These are phyloP conservation scores for Oriolus oriolus DNA, from an alignment of 2,113 vertebrate species.

Conservation along the genomic window DNA sequence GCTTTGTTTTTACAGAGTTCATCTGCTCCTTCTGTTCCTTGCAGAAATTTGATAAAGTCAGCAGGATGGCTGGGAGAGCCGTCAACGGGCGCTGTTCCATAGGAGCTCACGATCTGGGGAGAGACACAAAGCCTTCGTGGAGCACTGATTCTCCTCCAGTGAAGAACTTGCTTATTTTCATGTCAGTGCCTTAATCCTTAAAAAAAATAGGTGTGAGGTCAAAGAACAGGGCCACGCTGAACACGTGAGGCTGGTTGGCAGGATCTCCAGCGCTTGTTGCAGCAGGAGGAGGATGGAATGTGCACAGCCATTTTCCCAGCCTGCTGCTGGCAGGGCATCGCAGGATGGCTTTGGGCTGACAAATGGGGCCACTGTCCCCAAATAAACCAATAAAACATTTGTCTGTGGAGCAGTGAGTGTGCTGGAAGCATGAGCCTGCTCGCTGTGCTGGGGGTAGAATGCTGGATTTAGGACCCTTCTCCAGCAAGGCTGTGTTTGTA, in stretches of 20 bases:
- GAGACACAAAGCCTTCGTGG: background rate
- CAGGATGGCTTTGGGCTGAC: background rate
- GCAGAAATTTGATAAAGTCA: background rate
- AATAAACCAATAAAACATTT: background rate
- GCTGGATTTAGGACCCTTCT: background rate
- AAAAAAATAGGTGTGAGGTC: slow-evolving; percentile 31
- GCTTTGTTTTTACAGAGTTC: slow-evolving; percentile 38
- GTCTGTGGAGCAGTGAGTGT: background rate
- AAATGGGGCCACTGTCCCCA: background rate
- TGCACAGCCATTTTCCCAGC: slow-evolving; percentile 45
- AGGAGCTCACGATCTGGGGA: background rate
- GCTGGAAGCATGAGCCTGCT: background rate
- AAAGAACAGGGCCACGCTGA: background rate
- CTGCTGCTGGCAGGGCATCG: background rate
- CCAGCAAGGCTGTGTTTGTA: background rate
- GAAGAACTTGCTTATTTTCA: background rate
- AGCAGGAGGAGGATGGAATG: background rate
- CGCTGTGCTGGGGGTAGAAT: background rate
- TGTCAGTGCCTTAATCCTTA: background rate
- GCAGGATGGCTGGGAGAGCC: background rate
- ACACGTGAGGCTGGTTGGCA: background rate
- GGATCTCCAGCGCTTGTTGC: background rate
- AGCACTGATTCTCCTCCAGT: background rate
- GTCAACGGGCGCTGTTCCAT: background rate
- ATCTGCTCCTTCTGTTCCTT: slow-evolving; percentile 37